A percentile compares a stretch with the other conserved stretches of the same genome.
Evolutionary conservation across 2,113 vertebrate genomes (phyloP).

Genomic region (Peromyscus maniculatus): DNA sequence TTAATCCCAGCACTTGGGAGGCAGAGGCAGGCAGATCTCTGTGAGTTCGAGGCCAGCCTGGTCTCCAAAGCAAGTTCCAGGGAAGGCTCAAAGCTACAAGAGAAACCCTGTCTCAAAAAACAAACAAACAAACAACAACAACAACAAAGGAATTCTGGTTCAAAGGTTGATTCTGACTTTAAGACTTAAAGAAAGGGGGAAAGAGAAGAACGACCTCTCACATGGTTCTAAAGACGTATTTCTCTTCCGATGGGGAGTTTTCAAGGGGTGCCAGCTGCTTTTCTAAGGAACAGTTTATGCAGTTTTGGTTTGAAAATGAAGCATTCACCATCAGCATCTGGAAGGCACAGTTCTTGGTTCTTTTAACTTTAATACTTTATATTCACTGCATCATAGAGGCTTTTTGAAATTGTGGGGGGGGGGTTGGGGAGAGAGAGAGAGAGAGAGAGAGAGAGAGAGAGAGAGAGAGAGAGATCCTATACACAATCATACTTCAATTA

Average conservation of each 20-base stretch:
- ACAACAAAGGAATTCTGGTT: background rate
- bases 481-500: background rate
- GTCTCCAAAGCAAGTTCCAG: too few species aligned
- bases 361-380: background rate
- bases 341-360: background rate
- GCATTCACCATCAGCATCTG: background rate
- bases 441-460: too few species aligned
- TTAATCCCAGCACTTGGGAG: too few species aligned
- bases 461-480: background rate
- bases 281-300: background rate
- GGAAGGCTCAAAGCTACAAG: too few species aligned
- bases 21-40: too few species aligned
- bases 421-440: too few species aligned
- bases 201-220: background rate
- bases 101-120: too few species aligned
- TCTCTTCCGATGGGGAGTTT: background rate
- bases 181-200: background rate
- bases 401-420: too few species aligned
- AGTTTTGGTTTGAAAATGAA: slow-evolving; percentile 40
- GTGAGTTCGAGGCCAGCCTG: too few species aligned
- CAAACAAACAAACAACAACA: too few species aligned
- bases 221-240: background rate
- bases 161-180: slow-evolving; percentile 16
- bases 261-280: background rate
- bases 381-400: background rate